These are phyloP conservation scores for Hyposoter dolosus DNA, from an alignment of 2,888 invertebrate genomes.

Conservation along the genomic window DNA sequence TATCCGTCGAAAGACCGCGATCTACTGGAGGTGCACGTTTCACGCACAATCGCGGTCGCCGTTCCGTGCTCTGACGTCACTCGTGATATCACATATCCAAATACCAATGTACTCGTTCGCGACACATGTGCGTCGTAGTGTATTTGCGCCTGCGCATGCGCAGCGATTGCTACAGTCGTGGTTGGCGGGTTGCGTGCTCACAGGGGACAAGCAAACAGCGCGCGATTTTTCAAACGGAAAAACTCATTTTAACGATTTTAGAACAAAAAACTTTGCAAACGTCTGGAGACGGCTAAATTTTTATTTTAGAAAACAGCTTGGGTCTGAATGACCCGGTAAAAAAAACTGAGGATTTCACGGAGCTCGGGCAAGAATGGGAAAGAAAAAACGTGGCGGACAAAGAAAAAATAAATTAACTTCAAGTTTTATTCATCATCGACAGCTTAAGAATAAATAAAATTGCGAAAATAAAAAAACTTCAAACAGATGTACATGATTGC, in stretches of 20 bases:
- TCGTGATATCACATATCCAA: constrained; percentile 78
- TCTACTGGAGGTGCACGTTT: constrained; percentile 76
- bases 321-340: not conserved
- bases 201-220: not conserved
- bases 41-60: constrained; percentile 59
- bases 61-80: constrained; percentile 77
- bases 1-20: constrained; percentile 73
- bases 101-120: constrained; percentile 42
- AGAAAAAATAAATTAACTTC: constrained; percentile 48
- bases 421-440: constrained; percentile 74
- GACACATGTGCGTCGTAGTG: constrained; percentile 4
- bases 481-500: constrained; percentile 67
- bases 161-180: not conserved
- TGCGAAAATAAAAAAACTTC: constrained; percentile 72
- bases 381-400: not conserved
- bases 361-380: not conserved
- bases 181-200: not conserved
- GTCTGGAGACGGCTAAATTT: too few relatives aligned
- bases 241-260: not conserved
- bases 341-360: not conserved
- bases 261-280: not conserved
- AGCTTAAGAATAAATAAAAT: constrained; percentile 75
- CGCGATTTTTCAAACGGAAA: not conserved
- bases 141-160: not conserved
- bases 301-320: too few relatives aligned